These are phyloP conservation scores for Heliconius ismenius DNA, from an alignment of 2,888 invertebrate species.

Conservation along the genomic window DNA sequence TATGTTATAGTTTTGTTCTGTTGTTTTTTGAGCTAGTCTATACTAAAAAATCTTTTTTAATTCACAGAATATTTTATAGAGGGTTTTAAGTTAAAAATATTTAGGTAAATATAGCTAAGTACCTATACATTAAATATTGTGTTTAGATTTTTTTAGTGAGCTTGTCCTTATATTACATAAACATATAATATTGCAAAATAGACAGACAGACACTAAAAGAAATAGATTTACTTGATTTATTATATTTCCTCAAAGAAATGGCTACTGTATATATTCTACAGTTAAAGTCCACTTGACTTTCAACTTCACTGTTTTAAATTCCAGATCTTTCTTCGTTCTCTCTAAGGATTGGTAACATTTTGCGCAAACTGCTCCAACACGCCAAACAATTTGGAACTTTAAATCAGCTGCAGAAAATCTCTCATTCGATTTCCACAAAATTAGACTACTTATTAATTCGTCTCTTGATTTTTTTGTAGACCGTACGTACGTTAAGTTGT, in stretches of 20 bases:
- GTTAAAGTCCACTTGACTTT: slow-evolving; percentile 64
- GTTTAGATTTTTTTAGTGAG: too few species aligned
- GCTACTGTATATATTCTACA: slow-evolving; percentile 56
- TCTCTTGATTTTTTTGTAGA: slow-evolving; percentile 64
- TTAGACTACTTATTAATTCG: slow-evolving; percentile 71
- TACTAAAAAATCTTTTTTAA: too few species aligned
- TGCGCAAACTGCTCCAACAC: slow-evolving; percentile 47
- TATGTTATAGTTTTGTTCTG: not conserved
- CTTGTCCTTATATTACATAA: too few species aligned
- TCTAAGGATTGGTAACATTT: slow-evolving; percentile 51
- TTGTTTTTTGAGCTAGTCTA: not conserved
- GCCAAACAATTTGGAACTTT: slow-evolving; percentile 53
- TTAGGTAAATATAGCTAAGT: too few species aligned
- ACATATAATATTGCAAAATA: too few species aligned
- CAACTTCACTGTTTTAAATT: slow-evolving; percentile 70
- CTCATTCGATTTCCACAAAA: slow-evolving; percentile 50
- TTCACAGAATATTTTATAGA: too few species aligned
- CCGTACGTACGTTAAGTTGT: slow-evolving; percentile 43
- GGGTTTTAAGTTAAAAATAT: too few species aligned
- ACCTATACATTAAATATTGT: too few species aligned
- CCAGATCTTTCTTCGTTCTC: slow-evolving; percentile 65
- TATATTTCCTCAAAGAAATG: slow-evolving; percentile 54
- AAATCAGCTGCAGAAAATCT: slow-evolving; percentile 45
- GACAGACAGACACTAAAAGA: not conserved
- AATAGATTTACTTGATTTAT: slow-evolving; percentile 46